Conservation (phyloP, 2,797 vertebrate genomes). For the Anabacerthia variegaticeps region DNA sequence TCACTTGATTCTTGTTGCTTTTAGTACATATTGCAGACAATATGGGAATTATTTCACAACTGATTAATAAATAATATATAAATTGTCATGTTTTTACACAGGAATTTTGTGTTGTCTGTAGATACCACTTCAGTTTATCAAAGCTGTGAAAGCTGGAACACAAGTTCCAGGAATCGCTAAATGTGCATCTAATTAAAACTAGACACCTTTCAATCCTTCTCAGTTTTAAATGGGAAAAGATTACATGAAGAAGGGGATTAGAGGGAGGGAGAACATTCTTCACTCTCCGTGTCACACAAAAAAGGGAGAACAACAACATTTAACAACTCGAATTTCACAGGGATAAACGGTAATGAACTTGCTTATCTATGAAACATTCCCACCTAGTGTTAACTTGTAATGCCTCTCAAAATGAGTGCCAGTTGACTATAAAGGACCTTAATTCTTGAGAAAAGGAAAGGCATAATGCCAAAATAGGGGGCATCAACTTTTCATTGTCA, state of each 20-base stretch:
- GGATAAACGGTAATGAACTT: slow-evolving; percentile 31
- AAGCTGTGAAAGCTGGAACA: not conserved
- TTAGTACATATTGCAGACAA: not conserved
- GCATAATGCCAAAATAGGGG: slow-evolving; percentile 9
- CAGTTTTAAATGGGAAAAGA: not conserved
- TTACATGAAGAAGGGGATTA: slow-evolving; percentile 19
- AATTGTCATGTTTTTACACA: not conserved
- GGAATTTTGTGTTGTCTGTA: not conserved
- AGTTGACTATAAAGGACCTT: not conserved
- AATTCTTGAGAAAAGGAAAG: not conserved
- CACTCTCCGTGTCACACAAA: not conserved
- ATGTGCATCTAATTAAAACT: not conserved
- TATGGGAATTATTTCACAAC: not conserved
- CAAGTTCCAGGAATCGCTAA: not conserved
- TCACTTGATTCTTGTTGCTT: not conserved
- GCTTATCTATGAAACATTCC: not conserved
- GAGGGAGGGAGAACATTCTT: not conserved
- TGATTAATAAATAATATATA: not conserved
- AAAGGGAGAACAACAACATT: not conserved
- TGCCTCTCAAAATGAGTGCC: not conserved
- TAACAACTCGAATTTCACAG: slow-evolving; percentile 9
- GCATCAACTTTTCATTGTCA: slow-evolving; percentile 5
- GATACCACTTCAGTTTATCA: not conserved
- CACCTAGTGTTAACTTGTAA: slow-evolving; percentile 19
- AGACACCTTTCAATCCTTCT: not conserved